phyloP scores from a whole-genome alignment of 2,113 vertebrate species.

The Rhabdomys dilectus region DNA sequence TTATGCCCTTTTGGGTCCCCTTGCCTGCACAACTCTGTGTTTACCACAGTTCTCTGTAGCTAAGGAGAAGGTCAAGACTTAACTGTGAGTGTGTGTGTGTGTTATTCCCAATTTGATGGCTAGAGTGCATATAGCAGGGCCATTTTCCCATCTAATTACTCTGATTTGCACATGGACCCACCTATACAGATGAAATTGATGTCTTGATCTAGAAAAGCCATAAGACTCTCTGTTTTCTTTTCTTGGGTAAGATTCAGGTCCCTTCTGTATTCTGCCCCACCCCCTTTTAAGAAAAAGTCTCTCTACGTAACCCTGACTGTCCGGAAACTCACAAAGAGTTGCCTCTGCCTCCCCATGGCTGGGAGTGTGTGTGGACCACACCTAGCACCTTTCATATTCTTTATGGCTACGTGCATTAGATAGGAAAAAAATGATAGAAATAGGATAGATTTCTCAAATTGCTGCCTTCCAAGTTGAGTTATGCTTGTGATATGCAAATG shows the following conservation, averaged over 20 bases:
- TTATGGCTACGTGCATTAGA: background rate
- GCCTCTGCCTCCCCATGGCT: background rate
- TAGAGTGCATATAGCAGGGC: conserved; percentile 83
- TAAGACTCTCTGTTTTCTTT: conserved; percentile 73
- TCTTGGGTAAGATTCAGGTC: conserved; percentile 65
- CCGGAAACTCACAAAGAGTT: background rate
- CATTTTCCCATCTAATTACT: conserved; percentile 86
- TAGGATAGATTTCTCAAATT: conserved; percentile 6
- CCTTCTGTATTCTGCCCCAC: background rate
- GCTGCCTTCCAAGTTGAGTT: conserved; percentile 54
- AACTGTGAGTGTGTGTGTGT: conserved; percentile 85
- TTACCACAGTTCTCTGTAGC: conserved; percentile 81
- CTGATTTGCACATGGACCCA: conserved; percentile 85
- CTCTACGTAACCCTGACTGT: background rate
- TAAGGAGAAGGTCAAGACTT: conserved; percentile 83
- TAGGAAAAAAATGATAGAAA: conserved; percentile 16
- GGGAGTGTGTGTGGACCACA: background rate
- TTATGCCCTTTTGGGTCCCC: conserved; percentile 80
- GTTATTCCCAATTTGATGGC: conserved; percentile 83
- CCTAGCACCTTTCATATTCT: background rate
- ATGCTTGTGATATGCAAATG: conserved; percentile 33
- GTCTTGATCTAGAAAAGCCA: conserved; percentile 68
- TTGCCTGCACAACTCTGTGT: conserved; percentile 80
- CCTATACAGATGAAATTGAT: conserved; percentile 83
- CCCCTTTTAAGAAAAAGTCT: background rate